phyloP scores from a whole-genome alignment of 1,140 invertebrate species.

The Dendroctonus valens region DNA sequence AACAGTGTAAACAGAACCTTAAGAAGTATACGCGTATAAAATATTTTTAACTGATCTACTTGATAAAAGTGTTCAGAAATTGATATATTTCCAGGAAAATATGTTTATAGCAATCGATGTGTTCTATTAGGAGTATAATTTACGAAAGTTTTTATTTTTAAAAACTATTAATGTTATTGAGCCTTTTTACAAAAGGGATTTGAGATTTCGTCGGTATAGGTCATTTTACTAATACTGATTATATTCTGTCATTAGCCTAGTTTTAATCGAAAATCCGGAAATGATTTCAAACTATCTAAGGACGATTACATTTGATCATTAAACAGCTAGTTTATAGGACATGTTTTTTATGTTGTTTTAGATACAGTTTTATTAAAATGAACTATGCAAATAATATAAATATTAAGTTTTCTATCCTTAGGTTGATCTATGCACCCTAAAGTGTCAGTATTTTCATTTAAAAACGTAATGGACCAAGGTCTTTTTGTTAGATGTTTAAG shows the following conservation, averaged over 20 bases:
- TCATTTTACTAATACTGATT: too few species aligned
- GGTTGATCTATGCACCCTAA: conserved; percentile 37
- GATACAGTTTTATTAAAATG: conserved; percentile 24
- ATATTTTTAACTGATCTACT: conserved; percentile 35
- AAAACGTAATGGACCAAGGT: conserved; percentile 43
- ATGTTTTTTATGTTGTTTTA: conserved; percentile 4
- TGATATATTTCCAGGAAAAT: conserved; percentile 32
- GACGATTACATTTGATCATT: conserved; percentile 8
- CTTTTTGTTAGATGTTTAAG: conserved; percentile 39
- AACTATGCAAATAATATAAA: conserved; percentile 26
- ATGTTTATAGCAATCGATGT: conserved; percentile 25
- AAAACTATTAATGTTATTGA: conserved; percentile 31
- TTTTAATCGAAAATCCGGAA: conserved; percentile 9
- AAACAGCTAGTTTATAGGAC: conserved; percentile 2
- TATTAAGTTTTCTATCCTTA: conserved; percentile 18
- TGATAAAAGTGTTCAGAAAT: conserved; percentile 20
- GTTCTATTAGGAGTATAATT: conserved; percentile 25
- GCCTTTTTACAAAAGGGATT: conserved; percentile 27
- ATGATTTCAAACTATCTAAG: conserved; percentile 21
- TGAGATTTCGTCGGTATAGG: conserved; percentile 30
- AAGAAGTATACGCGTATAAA: conserved; percentile 46
- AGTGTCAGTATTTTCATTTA: conserved; percentile 46
- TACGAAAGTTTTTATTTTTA: conserved; percentile 26
- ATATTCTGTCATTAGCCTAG: too few species aligned
- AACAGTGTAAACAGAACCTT: conserved; percentile 44